phyloP scores from a whole-genome alignment of 2,113 vertebrate genomes.

The Etheostoma cragini region DNA sequence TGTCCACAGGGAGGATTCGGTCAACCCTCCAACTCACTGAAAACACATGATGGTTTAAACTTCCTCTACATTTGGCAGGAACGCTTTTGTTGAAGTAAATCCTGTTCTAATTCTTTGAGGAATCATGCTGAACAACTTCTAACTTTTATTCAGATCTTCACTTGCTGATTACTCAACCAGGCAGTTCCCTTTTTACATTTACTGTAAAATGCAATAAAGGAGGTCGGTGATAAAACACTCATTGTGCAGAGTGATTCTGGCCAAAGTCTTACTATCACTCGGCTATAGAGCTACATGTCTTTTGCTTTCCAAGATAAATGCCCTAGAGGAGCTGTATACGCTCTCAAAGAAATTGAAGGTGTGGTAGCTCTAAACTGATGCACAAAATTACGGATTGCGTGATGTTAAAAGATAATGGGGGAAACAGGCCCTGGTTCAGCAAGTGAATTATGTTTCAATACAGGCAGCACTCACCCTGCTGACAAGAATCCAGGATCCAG shows the following conservation, averaged over 20 bases:
- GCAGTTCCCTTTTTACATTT: not conserved
- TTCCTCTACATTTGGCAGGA: not conserved
- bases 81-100: slow-evolving; percentile 36
- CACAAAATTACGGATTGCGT: not conserved
- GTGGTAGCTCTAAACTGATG: not conserved
- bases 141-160: slow-evolving; percentile 12
- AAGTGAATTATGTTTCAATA: slow-evolving; percentile 31
- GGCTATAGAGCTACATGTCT: not conserved
- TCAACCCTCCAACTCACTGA: slow-evolving; percentile 10
- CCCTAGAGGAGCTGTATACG: not conserved
- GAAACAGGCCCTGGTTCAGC: not conserved
- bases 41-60: slow-evolving; percentile 7
- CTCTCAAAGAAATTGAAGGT: slow-evolving; percentile 5
- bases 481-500: slow-evolving; percentile 13
- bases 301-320: not conserved
- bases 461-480: not conserved
- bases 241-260: not conserved
- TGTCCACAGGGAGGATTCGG: slow-evolving; percentile 29
- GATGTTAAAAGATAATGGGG: not conserved
- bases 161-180: slow-evolving; percentile 5
- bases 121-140: not conserved
- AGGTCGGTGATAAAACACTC: not conserved
- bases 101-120: not conserved
- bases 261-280: not conserved
- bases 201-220: not conserved